A percentile compares a stretch with the other conserved stretches of the same genome.
These are phyloP conservation scores for Acromyrmex echinatior DNA, from an alignment of 1,140 invertebrate species.

Conservation along the genomic window DNA sequence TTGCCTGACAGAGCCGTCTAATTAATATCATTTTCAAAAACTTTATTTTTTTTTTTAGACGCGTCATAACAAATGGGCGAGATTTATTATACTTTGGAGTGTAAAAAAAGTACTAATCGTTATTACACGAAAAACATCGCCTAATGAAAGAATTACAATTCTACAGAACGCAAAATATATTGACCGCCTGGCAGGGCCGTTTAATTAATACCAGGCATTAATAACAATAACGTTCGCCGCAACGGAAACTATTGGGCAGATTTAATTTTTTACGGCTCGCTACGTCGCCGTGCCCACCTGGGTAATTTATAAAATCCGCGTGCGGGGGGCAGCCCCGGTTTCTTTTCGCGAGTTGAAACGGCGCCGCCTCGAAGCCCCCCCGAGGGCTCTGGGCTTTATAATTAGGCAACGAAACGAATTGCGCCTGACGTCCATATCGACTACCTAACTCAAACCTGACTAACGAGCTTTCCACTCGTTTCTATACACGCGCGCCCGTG, in stretches of 20 bases:
- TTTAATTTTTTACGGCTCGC: conserved; percentile 76
- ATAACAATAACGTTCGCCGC: conserved; percentile 73
- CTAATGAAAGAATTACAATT: conserved; percentile 36
- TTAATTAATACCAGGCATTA: conserved; percentile 74
- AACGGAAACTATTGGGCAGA: conserved; percentile 69
- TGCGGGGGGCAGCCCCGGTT: conserved; percentile 60
- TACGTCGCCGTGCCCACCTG: conserved; percentile 42
- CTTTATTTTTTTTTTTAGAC: no score
- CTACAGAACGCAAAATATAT: conserved; percentile 9
- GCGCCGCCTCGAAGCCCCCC: conserved; percentile 65
- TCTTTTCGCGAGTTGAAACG: conserved; percentile 75
- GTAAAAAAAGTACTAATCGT: not conserved
- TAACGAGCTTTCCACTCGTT: conserved; percentile 83
- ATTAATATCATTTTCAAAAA: conserved; percentile 62
- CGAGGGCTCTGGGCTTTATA: conserved; percentile 81
- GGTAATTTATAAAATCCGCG: conserved; percentile 78
- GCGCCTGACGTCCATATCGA: conserved; percentile 84
- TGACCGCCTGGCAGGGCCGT: not conserved
- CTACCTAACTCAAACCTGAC: conserved; percentile 83
- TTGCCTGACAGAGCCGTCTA: conserved; percentile 33
- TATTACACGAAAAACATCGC: not conserved
- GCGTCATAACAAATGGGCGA: no score
- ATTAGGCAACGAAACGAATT: conserved; percentile 85
- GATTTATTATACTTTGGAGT: not conserved
- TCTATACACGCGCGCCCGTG: conserved; percentile 69